Conservation (phyloP, 64 coral and sea anemone genomes). For the Pocillopora damicornis region DNA sequence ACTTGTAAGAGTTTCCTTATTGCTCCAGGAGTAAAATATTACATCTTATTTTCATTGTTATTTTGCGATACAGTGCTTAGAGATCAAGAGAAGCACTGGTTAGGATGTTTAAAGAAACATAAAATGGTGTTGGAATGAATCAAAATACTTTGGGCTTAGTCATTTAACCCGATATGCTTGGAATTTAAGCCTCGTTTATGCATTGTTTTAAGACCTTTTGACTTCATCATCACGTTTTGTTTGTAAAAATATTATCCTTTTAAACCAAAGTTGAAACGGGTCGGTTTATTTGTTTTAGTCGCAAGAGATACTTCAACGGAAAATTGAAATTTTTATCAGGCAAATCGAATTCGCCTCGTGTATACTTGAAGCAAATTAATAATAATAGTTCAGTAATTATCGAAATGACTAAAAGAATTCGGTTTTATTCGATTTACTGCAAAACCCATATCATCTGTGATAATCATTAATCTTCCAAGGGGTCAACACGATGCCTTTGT, state of each 20-base stretch:
- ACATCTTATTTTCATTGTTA: conserved; percentile 11
- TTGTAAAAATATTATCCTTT: conserved; percentile 35
- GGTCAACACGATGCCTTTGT: not conserved
- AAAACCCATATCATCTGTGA: conserved; percentile 5
- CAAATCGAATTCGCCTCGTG: not conserved
- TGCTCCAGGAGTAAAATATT: not conserved
- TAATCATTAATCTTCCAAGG: conserved; percentile 11
- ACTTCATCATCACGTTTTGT: conserved; percentile 2
- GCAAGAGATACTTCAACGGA: not conserved
- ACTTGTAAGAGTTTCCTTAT: conserved; percentile 25
- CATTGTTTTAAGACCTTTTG: conserved; percentile 31
- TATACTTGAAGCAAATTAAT: not conserved
- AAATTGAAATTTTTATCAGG: not conserved
- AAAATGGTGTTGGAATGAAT: not conserved
- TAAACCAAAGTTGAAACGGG: not conserved
- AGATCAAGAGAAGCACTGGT: not conserved
- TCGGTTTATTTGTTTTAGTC: not conserved
- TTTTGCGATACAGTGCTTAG: not conserved
- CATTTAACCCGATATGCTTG: not conserved
- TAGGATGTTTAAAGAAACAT: not conserved
- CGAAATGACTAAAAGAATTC: conserved; percentile 5
- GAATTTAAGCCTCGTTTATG: not conserved
- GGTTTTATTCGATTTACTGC: not conserved
- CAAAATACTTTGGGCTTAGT: not conserved
- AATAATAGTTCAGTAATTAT: not conserved